phyloP scores from a whole-genome alignment of 2,888 invertebrate species.

The Melinopterus prodromus region DNA sequence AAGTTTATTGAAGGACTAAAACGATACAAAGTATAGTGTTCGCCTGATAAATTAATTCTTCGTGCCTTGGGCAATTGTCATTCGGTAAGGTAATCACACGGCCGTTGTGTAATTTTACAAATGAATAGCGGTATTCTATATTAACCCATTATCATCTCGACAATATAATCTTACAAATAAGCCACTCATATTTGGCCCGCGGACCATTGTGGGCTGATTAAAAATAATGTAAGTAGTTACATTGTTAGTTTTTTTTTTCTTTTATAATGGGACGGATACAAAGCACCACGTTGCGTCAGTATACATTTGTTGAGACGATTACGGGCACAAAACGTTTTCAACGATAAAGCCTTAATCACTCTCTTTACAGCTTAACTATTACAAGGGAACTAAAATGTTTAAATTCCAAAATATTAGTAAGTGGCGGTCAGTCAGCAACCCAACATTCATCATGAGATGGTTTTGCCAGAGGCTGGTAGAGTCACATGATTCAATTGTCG shows the following conservation, averaged over 20 bases:
- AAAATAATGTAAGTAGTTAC: constrained; percentile 16
- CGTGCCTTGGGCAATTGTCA: neutral
- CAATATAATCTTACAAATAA: neutral
- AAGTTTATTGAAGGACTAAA: too few species aligned
- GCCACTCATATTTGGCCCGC: neutral
- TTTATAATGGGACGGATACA: neutral
- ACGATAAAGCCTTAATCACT: neutral
- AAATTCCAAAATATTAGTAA: neutral
- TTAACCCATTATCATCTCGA: too few species aligned
- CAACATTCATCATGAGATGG: too few species aligned
- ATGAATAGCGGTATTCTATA: neutral
- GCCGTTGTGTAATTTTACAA: neutral
- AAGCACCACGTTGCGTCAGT: neutral
- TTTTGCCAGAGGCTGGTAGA: too few species aligned
- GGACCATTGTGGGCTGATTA: constrained; percentile 12
- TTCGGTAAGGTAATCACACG: neutral
- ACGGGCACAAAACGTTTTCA: neutral
- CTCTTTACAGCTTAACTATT: neutral
- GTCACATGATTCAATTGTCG: too few species aligned
- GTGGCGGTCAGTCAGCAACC: neutral
- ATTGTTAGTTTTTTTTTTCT: neutral
- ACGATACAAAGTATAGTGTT: neutral
- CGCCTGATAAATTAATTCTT: neutral
- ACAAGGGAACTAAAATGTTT: neutral
- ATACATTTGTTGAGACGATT: neutral